Evolutionary conservation across 2,888 invertebrate species (phyloP).

Genomic region (Heliconius ethilla): DNA sequence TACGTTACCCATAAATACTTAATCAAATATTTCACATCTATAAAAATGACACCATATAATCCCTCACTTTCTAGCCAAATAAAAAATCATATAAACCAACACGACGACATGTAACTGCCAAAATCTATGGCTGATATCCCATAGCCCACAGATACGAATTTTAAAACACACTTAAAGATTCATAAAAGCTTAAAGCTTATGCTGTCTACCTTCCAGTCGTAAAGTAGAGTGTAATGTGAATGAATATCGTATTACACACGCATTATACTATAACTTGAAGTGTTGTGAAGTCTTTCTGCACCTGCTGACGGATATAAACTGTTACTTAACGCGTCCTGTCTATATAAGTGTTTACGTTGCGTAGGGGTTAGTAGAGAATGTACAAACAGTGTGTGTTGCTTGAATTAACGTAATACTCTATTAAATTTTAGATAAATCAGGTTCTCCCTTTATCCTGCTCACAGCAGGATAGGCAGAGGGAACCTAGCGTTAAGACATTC

Average conservation of each 20-base stretch:
- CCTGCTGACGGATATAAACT: constrained; percentile 76
- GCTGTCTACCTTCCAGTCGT: constrained; percentile 70
- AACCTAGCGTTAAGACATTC: too few relatives aligned
- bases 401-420: neutral
- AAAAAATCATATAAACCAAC: constrained; percentile 40
- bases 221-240: constrained; percentile 61
- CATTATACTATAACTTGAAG: constrained; percentile 67
- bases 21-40: constrained; percentile 36
- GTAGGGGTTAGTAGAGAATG: constrained; percentile 11
- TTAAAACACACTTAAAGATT: constrained; percentile 75
- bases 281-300: constrained; percentile 70
- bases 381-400: constrained; percentile 8
- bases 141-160: constrained; percentile 61
- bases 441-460: too few relatives aligned
- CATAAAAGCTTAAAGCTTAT: constrained; percentile 63
- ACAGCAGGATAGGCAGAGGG: too few relatives aligned
- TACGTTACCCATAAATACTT: constrained; percentile 36
- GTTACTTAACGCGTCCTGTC: constrained; percentile 55
- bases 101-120: constrained; percentile 33
- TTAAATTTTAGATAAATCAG: neutral
- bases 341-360: constrained; percentile 52
- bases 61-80: constrained; percentile 34
- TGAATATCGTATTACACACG: constrained; percentile 67
- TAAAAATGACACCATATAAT: constrained; percentile 40
- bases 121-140: constrained; percentile 46